phyloP scores from a whole-genome alignment of 1,140 invertebrate genomes.

The Macrostomum lignano region DNA sequence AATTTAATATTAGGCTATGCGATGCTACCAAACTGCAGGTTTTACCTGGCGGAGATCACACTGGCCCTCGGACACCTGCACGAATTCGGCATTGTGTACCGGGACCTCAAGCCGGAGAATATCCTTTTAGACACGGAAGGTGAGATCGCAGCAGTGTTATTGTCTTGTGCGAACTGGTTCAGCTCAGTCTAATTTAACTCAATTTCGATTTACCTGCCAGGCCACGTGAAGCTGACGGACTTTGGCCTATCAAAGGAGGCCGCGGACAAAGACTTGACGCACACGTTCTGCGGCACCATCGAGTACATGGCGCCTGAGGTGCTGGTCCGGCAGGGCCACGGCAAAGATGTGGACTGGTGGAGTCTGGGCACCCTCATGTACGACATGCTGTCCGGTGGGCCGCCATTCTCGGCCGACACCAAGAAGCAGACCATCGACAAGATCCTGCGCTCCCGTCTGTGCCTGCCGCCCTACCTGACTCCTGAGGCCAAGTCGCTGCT shows the following conservation, averaged over 20 bases:
- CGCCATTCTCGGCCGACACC: background rate
- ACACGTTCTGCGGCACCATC: conserved; percentile 96
- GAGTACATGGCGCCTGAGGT: conserved; percentile 99
- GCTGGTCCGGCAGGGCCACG: conserved; percentile 68
- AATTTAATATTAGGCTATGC: background rate
- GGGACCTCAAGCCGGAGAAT: conserved; percentile 92
- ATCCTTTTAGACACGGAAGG: conserved; percentile 62
- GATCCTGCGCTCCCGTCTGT: background rate
- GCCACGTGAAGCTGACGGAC: conserved; percentile 91
- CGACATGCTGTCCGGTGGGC: conserved; percentile 71
- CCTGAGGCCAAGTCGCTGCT: background rate
- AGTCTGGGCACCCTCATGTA: conserved; percentile 85
- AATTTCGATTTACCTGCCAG: no score
- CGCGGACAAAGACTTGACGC: conserved; percentile 68
- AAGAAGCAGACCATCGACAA: background rate
- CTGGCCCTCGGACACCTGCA: conserved; percentile 88
- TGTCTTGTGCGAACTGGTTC: conserved; percentile 5
- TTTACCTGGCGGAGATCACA: conserved; percentile 90
- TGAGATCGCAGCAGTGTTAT: conserved; percentile 5
- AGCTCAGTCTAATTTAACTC: conserved; percentile 43
- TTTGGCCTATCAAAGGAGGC: conserved; percentile 96
- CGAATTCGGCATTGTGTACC: conserved; percentile 59
- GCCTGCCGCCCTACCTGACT: background rate
- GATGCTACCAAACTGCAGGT: conserved; percentile 34
- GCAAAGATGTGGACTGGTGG: conserved; percentile 99